Conservation (phyloP, 1,140 invertebrate species). For the Acyrthosiphon pisum region DNA sequence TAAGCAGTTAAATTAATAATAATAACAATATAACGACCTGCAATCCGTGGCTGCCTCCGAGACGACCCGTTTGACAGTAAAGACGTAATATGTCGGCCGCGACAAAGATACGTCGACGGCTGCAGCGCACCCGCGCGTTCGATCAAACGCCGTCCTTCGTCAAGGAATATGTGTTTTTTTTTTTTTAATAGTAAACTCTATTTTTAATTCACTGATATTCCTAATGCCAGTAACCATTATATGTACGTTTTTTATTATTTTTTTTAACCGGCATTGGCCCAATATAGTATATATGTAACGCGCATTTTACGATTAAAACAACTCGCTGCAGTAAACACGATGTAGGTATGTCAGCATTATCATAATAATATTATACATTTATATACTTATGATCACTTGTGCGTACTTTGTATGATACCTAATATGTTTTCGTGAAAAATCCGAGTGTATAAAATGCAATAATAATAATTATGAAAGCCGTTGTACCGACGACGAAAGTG, state of each 20-base stretch:
- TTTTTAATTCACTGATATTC: background rate
- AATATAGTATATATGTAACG: background rate
- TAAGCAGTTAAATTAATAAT: background rate
- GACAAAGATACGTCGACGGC: background rate
- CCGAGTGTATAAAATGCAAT: background rate
- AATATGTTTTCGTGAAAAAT: background rate
- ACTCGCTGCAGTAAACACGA: background rate
- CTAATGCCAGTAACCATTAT: too few species aligned
- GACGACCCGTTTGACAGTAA: constrained; percentile 4
- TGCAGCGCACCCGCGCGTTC: background rate
- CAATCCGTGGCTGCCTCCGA: background rate
- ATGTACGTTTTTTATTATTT: too few species aligned
- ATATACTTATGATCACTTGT: background rate
- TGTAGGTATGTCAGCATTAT: background rate
- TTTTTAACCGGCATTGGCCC: background rate
- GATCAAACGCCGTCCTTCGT: background rate
- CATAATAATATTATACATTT: background rate
- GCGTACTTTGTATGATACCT: background rate
- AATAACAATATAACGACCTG: background rate
- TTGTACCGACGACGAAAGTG: background rate
- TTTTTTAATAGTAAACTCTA: background rate
- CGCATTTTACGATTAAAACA: background rate
- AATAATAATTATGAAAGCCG: background rate
- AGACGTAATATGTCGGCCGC: background rate
- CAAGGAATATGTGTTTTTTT: background rate